phyloP scores from a whole-genome alignment of 64 coral and sea anemone genomes.

The Porites australiensis region DNA sequence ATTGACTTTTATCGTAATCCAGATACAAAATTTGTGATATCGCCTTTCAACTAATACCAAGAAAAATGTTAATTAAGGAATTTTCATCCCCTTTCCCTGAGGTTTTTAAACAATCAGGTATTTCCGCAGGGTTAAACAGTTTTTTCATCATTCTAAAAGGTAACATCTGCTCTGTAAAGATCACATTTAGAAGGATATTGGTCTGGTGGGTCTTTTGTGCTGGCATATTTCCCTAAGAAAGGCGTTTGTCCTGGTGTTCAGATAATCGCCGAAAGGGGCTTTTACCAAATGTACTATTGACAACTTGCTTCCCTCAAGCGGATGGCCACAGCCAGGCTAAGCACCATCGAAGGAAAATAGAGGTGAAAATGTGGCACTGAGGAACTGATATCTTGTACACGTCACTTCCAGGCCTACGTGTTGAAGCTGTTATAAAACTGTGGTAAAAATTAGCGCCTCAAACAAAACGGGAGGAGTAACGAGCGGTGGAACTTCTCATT shows the following conservation, averaged over 20 bases:
- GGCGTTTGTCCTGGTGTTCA: not conserved
- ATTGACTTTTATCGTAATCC: not conserved
- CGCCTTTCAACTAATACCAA: not conserved
- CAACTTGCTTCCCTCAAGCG: conserved; percentile 3
- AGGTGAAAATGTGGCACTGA: not conserved
- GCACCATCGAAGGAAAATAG: not conserved
- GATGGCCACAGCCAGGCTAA: not conserved
- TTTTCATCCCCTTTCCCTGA: not conserved
- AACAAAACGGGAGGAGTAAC: no score
- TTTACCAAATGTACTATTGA: not conserved
- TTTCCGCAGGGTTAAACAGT: not conserved
- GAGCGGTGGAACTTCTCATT: no score
- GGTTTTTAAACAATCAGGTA: not conserved
- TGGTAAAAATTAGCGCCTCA: not conserved
- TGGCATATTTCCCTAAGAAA: not conserved
- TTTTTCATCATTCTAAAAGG: not conserved
- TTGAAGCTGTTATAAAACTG: conserved; percentile 6
- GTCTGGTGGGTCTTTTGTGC: not conserved
- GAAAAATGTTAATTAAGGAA: not conserved
- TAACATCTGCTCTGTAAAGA: not conserved
- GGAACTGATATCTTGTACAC: conserved; percentile 22
- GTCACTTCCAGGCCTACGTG: conserved; percentile 39
- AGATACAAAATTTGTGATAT: not conserved
- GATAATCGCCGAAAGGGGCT: not conserved
- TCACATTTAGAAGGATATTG: not conserved